Evolutionary conservation across 2,888 invertebrate species (phyloP).

Genomic region (Eurytoma adleriae): DNA sequence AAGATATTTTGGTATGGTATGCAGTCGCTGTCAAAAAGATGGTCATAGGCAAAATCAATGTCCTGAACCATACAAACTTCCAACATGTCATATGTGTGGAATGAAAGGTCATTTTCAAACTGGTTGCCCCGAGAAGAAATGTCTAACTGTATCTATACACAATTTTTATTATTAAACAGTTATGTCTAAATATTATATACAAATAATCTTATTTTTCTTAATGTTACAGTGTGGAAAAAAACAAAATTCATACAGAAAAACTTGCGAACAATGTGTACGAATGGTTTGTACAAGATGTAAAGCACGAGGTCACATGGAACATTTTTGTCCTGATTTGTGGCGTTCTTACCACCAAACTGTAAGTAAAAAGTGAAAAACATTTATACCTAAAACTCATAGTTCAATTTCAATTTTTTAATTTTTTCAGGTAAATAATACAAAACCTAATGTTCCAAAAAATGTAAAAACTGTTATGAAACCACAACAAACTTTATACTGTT

Average conservation of each 20-base stretch:
- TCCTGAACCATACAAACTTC: constrained; percentile 76
- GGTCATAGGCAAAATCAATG: constrained; percentile 82
- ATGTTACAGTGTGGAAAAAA: constrained; percentile 80
- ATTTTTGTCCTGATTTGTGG: constrained; percentile 86
- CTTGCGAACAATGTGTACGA: constrained; percentile 78
- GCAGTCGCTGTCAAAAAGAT: constrained; percentile 81
- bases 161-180: background rate
- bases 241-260: constrained; percentile 68
- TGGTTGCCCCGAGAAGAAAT: constrained; percentile 83
- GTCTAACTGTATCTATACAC: constrained; percentile 80
- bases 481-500: constrained; percentile 72
- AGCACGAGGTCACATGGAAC: constrained; percentile 80
- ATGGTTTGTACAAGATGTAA: constrained; percentile 81
- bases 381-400: too few relatives aligned
- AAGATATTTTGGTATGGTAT: constrained; percentile 70
- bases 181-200: background rate
- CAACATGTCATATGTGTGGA: constrained; percentile 84
- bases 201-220: too few relatives aligned
- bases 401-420: too few relatives aligned
- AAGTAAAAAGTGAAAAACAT: constrained; percentile 63
- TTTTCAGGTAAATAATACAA: constrained; percentile 67
- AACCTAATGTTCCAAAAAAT: constrained; percentile 66
- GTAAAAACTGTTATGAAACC: constrained; percentile 68
- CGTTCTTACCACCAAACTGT: constrained; percentile 86
- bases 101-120: constrained; percentile 81